These are phyloP conservation scores for Clarias fuscus DNA, from an alignment of 2,797 vertebrate species.

Conservation along the genomic window DNA sequence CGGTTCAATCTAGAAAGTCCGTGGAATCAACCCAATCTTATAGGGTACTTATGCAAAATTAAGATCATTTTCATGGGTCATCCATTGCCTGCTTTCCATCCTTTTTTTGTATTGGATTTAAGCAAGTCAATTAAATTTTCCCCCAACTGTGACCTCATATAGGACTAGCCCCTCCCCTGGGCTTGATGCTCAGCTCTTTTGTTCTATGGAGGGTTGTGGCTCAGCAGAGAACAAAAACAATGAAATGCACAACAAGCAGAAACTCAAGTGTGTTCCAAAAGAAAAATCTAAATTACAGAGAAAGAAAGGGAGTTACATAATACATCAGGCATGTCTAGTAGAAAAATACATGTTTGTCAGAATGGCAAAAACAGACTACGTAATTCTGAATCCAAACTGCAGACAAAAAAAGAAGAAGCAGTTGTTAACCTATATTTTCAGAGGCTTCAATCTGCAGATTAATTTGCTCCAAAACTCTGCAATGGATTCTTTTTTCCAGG, in stretches of 20 bases:
- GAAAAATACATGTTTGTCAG: conserved; percentile 15
- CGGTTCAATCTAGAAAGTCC: conserved; percentile 64
- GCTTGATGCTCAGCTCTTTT: too few relatives aligned
- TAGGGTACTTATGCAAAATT: too few relatives aligned
- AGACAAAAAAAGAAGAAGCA: background rate
- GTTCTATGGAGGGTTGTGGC: too few relatives aligned
- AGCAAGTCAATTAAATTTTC: too few relatives aligned
- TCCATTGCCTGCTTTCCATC: too few relatives aligned
- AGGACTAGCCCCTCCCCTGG: too few relatives aligned
- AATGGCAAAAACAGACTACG: background rate
- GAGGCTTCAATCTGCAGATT: conserved; percentile 31
- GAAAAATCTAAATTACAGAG: conserved; percentile 27
- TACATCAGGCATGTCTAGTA: background rate
- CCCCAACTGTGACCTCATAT: too few relatives aligned
- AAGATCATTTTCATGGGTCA: too few relatives aligned
- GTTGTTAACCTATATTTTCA: conserved; percentile 17
- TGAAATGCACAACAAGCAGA: conserved; percentile 20
- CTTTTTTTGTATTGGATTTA: too few relatives aligned
- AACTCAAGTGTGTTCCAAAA: conserved; percentile 1
- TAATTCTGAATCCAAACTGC: background rate
- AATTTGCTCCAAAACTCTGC: conserved; percentile 30
- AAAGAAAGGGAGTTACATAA: background rate
- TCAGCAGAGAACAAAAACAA: conserved; percentile 7
- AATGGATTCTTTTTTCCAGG: conserved; percentile 36
- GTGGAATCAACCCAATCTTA: conserved; percentile 58